These are phyloP conservation scores for Cetonia aurata DNA, from an alignment of 2,888 invertebrate genomes.

Conservation along the genomic window DNA sequence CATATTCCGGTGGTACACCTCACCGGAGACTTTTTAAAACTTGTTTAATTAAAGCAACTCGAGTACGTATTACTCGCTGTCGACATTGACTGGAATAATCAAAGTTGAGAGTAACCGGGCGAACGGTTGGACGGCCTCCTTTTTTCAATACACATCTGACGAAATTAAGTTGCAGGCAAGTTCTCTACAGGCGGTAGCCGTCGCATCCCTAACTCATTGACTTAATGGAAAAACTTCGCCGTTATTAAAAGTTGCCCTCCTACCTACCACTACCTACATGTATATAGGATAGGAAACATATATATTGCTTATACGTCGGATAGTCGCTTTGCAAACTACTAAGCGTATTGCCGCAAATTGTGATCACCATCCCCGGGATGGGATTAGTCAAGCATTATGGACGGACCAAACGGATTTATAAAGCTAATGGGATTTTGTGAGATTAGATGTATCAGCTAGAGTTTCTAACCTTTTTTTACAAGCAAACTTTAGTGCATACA, in stretches of 20 bases:
- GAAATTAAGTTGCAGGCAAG: slow-evolving; percentile 41
- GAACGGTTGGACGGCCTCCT: background rate
- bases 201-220: slow-evolving; percentile 56
- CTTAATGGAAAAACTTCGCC: slow-evolving; percentile 64
- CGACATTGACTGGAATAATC: slow-evolving; percentile 35
- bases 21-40: slow-evolving; percentile 24
- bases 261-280: slow-evolving; percentile 5
- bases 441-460: background rate
- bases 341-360: slow-evolving; percentile 18
- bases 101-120: slow-evolving; percentile 22
- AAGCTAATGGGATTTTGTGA: slow-evolving; percentile 1
- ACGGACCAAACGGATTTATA: background rate
- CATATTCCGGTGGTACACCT: slow-evolving; percentile 9
- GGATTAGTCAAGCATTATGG: background rate
- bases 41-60: slow-evolving; percentile 38
- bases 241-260: slow-evolving; percentile 61
- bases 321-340: slow-evolving; percentile 4
- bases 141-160: slow-evolving; percentile 41
- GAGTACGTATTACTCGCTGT: slow-evolving; percentile 31
- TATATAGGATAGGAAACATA: background rate
- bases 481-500: background rate
- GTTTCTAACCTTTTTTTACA: background rate
- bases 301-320: slow-evolving; percentile 1
- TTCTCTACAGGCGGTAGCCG: slow-evolving; percentile 20
- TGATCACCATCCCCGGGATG: background rate